phyloP scores from a whole-genome alignment of 2,888 invertebrate species.

The Tipula confusa region DNA sequence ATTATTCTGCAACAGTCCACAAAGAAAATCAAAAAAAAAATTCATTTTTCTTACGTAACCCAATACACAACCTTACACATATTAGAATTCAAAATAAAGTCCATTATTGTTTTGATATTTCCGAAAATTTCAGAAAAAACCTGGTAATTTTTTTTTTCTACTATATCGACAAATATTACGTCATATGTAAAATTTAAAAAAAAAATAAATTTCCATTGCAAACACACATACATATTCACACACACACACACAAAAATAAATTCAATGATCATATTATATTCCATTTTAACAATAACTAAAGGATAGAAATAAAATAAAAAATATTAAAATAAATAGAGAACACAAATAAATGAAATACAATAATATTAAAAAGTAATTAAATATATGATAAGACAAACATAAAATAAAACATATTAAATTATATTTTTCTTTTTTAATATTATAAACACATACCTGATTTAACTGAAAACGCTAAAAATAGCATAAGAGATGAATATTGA shows the following conservation, averaged over 20 bases:
- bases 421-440: conserved; percentile 32
- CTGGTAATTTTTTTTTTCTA: not conserved
- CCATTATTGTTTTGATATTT: not conserved
- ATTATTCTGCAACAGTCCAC: not conserved
- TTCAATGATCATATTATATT: not conserved
- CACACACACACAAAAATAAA: not conserved
- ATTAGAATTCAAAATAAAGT: not conserved
- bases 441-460: conserved; percentile 36
- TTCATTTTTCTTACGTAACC: not conserved
- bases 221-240: no score
- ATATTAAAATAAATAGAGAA: not conserved
- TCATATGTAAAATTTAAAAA: not conserved
- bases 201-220: not conserved
- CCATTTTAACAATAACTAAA: not conserved
- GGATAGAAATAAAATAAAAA: not conserved
- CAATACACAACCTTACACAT: not conserved
- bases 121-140: not conserved
- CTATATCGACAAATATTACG: not conserved
- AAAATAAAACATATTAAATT: not conserved
- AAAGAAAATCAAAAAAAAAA: not conserved
- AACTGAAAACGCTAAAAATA: conserved; percentile 36
- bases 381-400: not conserved
- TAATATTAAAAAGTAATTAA: not conserved
- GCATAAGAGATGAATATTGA: conserved; percentile 35
- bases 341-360: not conserved